Conservation (phyloP, 2,797 vertebrate species). For the Malacoctenus gilli region DNA sequence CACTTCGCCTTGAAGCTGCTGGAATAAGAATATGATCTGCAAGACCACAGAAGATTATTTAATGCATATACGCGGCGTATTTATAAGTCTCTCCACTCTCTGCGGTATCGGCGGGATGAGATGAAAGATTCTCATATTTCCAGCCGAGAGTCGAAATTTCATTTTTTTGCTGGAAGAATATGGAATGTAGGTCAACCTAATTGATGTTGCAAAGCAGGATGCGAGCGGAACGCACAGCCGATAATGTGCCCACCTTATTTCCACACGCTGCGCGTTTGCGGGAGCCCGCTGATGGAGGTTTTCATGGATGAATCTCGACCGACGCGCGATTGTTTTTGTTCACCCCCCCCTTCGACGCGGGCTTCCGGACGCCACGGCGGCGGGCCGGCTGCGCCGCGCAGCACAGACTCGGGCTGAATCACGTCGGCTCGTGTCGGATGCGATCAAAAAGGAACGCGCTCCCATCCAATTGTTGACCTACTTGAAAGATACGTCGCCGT, state of each 20-base stretch:
- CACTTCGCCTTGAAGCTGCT: conserved; percentile 14
- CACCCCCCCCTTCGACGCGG: conserved; percentile 23
- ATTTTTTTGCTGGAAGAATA: conserved; percentile 34
- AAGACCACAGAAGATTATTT: conserved; percentile 29
- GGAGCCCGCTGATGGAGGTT: not conserved
- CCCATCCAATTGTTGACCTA: conserved; percentile 58
- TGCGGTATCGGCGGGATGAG: conserved; percentile 41
- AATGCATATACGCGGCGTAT: conserved; percentile 43
- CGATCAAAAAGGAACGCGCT: conserved; percentile 43
- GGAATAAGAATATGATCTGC: conserved; percentile 31
- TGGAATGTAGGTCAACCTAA: conserved; percentile 51
- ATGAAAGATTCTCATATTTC: conserved; percentile 50
- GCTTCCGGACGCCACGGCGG: conserved; percentile 17
- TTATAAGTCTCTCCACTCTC: conserved; percentile 24
- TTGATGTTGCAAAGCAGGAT: conserved; percentile 28
- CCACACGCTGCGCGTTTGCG: not conserved
- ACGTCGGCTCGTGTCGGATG: conserved; percentile 40
- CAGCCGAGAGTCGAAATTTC: conserved; percentile 36
- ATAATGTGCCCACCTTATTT: conserved; percentile 1
- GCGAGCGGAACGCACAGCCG: conserved; percentile 10
- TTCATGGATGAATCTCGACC: not conserved
- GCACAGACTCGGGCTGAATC: conserved; percentile 46
- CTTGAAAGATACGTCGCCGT: conserved; percentile 45
- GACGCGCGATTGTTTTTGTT: conserved; percentile 6
- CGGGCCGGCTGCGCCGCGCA: conserved; percentile 11